Percentiles rank a stretch among this genome's conserved stretches.
These are phyloP conservation scores for Danaus chrysippus DNA, from an alignment of 2,888 invertebrate genomes.

Conservation along the genomic window DNA sequence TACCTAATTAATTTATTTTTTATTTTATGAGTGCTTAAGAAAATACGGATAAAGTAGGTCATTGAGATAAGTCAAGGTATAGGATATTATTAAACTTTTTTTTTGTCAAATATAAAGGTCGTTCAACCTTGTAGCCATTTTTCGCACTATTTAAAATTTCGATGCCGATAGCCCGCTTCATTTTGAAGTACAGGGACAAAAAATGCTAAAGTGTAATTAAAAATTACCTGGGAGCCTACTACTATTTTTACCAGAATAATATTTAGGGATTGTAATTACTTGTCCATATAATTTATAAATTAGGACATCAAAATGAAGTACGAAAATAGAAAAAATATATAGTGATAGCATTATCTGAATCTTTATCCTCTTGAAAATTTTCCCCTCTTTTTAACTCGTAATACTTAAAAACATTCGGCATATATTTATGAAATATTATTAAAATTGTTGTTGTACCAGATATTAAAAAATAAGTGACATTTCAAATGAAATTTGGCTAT, in stretches of 20 bases:
- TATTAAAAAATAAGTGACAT: neutral
- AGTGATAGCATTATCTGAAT: too few species aligned
- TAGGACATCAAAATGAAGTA: too few species aligned
- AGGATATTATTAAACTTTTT: neutral
- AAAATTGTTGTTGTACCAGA: neutral
- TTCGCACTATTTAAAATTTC: slow-evolving; percentile 77
- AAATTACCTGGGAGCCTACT: neutral
- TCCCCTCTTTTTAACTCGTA: too few species aligned
- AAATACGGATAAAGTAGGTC: too few species aligned
- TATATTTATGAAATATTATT: too few species aligned
- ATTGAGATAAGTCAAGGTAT: neutral
- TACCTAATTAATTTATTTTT: too few species aligned
- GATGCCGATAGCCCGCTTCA: slow-evolving; percentile 46
- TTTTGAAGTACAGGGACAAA: slow-evolving; percentile 28
- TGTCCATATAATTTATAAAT: too few species aligned
- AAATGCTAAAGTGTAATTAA: slow-evolving; percentile 31
- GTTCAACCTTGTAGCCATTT: slow-evolving; percentile 65
- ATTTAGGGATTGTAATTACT: too few species aligned
- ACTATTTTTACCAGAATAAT: neutral
- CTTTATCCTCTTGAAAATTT: too few species aligned
- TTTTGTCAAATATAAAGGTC: slow-evolving; percentile 28
- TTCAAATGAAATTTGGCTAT: slow-evolving; percentile 16
- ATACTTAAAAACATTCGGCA: too few species aligned
- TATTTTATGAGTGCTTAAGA: too few species aligned
- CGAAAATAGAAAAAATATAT: too few species aligned